phyloP scores from a whole-genome alignment of 2,113 vertebrate genomes.

The Atrichornis clamosus region DNA sequence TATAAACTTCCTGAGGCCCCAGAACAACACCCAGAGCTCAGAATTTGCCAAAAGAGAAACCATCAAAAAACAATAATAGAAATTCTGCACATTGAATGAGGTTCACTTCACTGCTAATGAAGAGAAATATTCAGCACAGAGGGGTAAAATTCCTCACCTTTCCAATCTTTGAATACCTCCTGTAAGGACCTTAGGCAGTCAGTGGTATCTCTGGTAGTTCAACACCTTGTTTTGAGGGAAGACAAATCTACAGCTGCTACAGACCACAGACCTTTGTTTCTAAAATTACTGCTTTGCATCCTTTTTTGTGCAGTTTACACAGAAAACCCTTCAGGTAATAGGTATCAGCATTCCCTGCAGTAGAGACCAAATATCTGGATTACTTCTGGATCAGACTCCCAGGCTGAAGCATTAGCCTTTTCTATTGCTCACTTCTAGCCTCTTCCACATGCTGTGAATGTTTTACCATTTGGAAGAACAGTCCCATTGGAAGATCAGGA shows the following conservation, averaged over 20 bases:
- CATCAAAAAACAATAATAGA: background rate
- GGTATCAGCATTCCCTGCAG: background rate
- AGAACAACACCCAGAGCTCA: background rate
- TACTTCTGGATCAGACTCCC: background rate
- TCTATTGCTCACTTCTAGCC: background rate
- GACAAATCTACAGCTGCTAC: background rate
- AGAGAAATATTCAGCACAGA: background rate
- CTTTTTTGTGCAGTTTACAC: background rate
- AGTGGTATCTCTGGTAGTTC: background rate
- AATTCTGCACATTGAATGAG: background rate
- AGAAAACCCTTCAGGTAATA: background rate
- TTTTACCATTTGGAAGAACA: background rate
- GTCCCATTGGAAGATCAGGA: background rate
- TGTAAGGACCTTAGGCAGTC: background rate
- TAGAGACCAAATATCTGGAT: background rate
- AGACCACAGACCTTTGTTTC: background rate
- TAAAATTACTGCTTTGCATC: background rate
- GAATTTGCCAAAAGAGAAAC: background rate
- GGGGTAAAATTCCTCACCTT: background rate
- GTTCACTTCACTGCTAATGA: background rate
- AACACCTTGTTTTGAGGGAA: background rate
- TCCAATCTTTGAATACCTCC: background rate
- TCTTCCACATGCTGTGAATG: rapidly evolving
- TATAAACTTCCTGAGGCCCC: background rate
- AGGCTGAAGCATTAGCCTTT: background rate